A percentile compares a stretch with the other conserved stretches of the same genome.
Evolutionary conservation across 2,888 invertebrate species (phyloP).

Genomic region (Uloborus plumipes): DNA sequence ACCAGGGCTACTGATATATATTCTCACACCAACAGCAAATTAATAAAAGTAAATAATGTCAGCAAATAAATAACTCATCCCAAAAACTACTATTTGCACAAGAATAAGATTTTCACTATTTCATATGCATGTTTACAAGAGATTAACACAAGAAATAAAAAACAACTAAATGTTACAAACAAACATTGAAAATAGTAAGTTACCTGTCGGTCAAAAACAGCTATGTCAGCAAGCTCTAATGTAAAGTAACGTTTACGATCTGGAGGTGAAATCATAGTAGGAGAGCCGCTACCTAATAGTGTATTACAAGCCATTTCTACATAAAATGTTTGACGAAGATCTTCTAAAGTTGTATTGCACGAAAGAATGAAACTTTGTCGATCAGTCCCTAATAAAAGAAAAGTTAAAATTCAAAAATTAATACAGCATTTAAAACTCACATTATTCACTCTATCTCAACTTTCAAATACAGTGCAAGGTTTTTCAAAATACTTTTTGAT

Average conservation of each 20-base stretch:
- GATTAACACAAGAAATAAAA: too few relatives aligned
- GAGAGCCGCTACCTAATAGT: slow-evolving; percentile 73
- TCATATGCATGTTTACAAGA: too few relatives aligned
- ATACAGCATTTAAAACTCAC: not conserved
- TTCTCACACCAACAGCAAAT: too few relatives aligned
- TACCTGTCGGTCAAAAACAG: slow-evolving; percentile 70
- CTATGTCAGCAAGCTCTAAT: slow-evolving; percentile 71
- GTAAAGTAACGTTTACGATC: slow-evolving; percentile 70
- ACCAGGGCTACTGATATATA: too few relatives aligned
- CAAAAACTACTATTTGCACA: too few relatives aligned
- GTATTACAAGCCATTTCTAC: slow-evolving; percentile 74
- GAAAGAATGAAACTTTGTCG: slow-evolving; percentile 69
- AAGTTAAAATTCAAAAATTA: not conserved
- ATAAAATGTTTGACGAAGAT: slow-evolving; percentile 68
- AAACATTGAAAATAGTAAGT: not conserved
- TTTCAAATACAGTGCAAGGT: too few relatives aligned
- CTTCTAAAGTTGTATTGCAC: slow-evolving; percentile 55
- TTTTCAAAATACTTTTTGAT: not conserved
- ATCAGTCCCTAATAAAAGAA: slow-evolving; percentile 67
- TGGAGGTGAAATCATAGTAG: slow-evolving; percentile 72
- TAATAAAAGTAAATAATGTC: too few relatives aligned
- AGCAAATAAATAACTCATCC: too few relatives aligned
- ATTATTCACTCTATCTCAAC: not conserved
- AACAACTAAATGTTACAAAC: not conserved
- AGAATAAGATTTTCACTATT: too few relatives aligned